Base-by-base conservation (phyloP, 2,888 invertebrate species). In the Pegoplata infirma region DNA sequence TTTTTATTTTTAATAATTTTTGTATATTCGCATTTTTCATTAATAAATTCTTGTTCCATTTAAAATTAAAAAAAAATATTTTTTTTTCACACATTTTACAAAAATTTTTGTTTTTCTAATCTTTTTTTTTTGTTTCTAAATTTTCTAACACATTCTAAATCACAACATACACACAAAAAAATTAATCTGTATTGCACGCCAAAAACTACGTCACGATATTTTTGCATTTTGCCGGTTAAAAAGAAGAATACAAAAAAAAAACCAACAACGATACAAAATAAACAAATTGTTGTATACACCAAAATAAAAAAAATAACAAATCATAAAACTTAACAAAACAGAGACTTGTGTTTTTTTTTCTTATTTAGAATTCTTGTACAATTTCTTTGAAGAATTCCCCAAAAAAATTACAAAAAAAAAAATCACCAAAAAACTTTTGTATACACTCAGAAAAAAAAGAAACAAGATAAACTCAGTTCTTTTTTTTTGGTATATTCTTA, bases 211-310 rank as follows among this genome's bases (percentile, higher is more conserved):
- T 75, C 75, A 79, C 75, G 56, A 61, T 44, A 71, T n/a, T 71
- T 77, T 58, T 55, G 61, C 74, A 74, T 72, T 79, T 79, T 75
- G 75, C 79, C 75, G 75, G 75, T 63, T 75, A 72, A 75, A 74
- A 67, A 72, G 47, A 49, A n/a, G n/a, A n/a, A n/a, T 49, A 49
- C 63, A 66, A 78, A 68, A 36, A 51, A 71, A 36, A 56, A n/a
- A n/a, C n/a, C n/a, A 12, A 36, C 19, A 28, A n/a, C 17, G 36
- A 40, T 40, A 40, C 36, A 40, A 32, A 16, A 12, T 12, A 40
- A 28, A 58, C 69, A 64, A 63, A 76, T 28, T 40, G 64, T 51
- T 75, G 63, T 69, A 66, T 12, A 19, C 8, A 71, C 28, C 53
- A 25, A 61, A 19, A n/a, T n/a, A n/a, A n/a, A n/a, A n/a, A n/a